Evolutionary conservation across 2,113 vertebrate genomes (phyloP).

Genomic region (Oncorhynchus masou): DNA sequence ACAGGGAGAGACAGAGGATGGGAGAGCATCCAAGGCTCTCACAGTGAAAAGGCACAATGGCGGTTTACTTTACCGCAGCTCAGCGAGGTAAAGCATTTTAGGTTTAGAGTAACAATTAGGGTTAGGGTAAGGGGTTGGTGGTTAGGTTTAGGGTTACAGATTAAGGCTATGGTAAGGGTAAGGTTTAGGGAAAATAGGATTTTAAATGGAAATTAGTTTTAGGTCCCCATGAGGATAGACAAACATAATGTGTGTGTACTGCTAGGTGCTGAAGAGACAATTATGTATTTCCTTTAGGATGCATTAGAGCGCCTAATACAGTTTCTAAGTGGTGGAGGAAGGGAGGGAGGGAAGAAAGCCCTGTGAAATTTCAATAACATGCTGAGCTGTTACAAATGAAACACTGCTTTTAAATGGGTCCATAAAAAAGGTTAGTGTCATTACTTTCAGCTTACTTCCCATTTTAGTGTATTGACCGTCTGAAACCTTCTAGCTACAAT

Average conservation of each 20-base stretch:
- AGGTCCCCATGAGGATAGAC: too few species aligned
- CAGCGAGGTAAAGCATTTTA: neutral
- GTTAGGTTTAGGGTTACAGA: too few species aligned
- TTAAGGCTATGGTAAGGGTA: too few species aligned
- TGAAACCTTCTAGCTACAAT: neutral
- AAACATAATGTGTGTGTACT: neutral
- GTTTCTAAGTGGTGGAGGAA: neutral
- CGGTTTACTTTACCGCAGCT: too few species aligned
- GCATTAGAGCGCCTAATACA: neutral
- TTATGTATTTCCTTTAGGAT: neutral
- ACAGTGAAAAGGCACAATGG: too few species aligned
- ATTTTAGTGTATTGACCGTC: neutral
- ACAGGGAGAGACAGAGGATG: neutral
- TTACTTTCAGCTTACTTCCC: neutral
- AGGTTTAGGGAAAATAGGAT: too few species aligned
- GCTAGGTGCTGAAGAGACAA: neutral
- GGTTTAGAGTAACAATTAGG: too few species aligned
- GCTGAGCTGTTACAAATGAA: neutral
- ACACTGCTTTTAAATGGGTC: neutral
- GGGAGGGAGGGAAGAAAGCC: neutral
- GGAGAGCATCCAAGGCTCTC: neutral
- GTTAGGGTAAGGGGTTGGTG: too few species aligned
- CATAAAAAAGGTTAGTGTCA: neutral
- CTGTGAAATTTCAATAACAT: too few species aligned
- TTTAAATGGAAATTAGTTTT: too few species aligned